phyloP scores from a whole-genome alignment of 2,888 invertebrate genomes.

The Cyclophora punctaria region DNA sequence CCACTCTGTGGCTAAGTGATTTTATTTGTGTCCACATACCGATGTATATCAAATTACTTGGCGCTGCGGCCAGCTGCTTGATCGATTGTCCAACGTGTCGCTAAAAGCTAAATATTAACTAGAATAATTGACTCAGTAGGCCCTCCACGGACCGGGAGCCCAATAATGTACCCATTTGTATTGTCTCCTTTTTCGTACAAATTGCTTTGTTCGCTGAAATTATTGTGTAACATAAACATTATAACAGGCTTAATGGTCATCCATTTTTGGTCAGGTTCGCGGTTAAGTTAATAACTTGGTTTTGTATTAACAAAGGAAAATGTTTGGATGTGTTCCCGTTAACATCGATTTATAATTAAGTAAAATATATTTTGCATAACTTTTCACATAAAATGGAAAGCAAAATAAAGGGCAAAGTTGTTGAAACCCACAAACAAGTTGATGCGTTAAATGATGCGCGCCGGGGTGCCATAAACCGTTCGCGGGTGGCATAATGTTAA shows the following conservation, averaged over 20 bases:
- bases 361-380: no score
- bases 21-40: conserved; percentile 74
- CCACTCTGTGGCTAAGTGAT: conserved; percentile 71
- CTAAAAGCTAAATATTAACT: conserved; percentile 59
- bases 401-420: conserved; percentile 8
- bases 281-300: no score
- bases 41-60: conserved; percentile 71
- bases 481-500: conserved; percentile 43
- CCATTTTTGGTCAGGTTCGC: no score
- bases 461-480: conserved; percentile 41
- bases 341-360: no score
- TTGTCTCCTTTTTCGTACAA: conserved; percentile 6
- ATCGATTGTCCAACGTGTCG: conserved; percentile 55
- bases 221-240: background rate
- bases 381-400: conserved; percentile 1
- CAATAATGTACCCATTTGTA: conserved; percentile 17
- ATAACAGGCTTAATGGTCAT: no score
- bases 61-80: conserved; percentile 63
- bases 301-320: no score
- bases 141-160: conserved; percentile 3
- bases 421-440: conserved; percentile 30
- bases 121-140: conserved; percentile 40
- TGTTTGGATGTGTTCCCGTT: no score
- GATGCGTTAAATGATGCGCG: conserved; percentile 49
- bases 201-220: background rate